These are phyloP conservation scores for Chaitophorus viminalis DNA, from an alignment of 2,888 invertebrate genomes.

Conservation along the genomic window DNA sequence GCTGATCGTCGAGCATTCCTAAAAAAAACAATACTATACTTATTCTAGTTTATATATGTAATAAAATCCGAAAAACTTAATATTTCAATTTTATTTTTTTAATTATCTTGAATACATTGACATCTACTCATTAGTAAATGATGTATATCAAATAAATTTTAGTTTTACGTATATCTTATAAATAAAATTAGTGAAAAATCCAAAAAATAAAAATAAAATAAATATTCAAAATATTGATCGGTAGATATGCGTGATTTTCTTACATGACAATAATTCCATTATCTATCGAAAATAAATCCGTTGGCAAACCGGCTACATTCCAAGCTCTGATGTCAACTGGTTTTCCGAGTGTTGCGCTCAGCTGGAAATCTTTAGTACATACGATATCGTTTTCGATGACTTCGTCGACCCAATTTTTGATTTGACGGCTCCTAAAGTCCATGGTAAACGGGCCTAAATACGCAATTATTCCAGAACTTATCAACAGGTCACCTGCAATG, in stretches of 20 bases:
- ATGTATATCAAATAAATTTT: too few relatives aligned
- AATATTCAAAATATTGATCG: too few relatives aligned
- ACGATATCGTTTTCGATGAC: conserved; percentile 78
- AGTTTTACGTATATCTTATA: too few relatives aligned
- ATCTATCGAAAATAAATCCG: conserved; percentile 90
- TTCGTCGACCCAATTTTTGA: conserved; percentile 78
- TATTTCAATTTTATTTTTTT: too few relatives aligned
- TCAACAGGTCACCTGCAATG: conserved; percentile 87
- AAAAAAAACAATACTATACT: conserved; percentile 59
- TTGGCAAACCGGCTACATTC: conserved; percentile 90
- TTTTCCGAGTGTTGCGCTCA: conserved; percentile 84
- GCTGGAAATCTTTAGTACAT: conserved; percentile 79
- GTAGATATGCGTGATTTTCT: conserved; percentile 74
- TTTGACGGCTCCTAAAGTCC: conserved; percentile 76
- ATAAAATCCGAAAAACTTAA: too few relatives aligned
- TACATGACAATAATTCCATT: conserved; percentile 91
- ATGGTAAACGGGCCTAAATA: conserved; percentile 90
- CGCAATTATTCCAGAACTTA: conserved; percentile 78
- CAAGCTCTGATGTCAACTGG: conserved; percentile 88
- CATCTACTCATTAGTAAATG: too few relatives aligned
- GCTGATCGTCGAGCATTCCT: conserved; percentile 92
- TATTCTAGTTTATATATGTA: too few relatives aligned
- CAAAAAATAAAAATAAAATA: conserved; percentile 83
- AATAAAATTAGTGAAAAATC: conserved; percentile 69
- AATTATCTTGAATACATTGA: too few relatives aligned